phyloP scores from a whole-genome alignment of 2,113 vertebrate genomes.

The Pollimyrus isidori region DNA sequence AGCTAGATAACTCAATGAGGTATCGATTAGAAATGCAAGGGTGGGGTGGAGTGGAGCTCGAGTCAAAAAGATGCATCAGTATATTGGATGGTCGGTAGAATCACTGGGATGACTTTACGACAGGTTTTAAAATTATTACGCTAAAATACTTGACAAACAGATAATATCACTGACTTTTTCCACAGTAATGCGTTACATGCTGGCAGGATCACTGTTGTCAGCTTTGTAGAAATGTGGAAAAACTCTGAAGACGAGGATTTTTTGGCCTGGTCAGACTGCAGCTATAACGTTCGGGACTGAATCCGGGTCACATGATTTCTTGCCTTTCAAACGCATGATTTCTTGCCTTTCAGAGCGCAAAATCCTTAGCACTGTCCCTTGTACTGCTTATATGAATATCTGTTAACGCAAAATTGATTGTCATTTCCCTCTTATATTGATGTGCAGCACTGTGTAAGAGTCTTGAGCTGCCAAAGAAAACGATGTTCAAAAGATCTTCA shows the following conservation, averaged over 20 bases:
- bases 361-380: neutral
- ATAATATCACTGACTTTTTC: neutral
- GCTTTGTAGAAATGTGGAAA: neutral
- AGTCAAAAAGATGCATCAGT: neutral
- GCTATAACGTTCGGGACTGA: neutral
- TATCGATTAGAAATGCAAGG: neutral
- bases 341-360: neutral
- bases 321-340: neutral
- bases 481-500: too few species aligned
- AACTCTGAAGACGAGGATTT: neutral
- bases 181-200: neutral
- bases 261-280: neutral
- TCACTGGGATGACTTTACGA: neutral
- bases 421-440: neutral
- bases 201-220: neutral
- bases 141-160: neutral
- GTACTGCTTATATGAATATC: neutral
- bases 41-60: neutral
- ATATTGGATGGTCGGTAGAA: neutral
- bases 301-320: neutral
- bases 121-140: neutral
- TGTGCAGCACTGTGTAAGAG: neutral
- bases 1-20: neutral
- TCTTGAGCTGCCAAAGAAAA: too few species aligned
- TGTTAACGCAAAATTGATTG: neutral